Evolutionary conservation across 2,797 vertebrate genomes (phyloP).

Genomic region (Hirundo rustica): DNA sequence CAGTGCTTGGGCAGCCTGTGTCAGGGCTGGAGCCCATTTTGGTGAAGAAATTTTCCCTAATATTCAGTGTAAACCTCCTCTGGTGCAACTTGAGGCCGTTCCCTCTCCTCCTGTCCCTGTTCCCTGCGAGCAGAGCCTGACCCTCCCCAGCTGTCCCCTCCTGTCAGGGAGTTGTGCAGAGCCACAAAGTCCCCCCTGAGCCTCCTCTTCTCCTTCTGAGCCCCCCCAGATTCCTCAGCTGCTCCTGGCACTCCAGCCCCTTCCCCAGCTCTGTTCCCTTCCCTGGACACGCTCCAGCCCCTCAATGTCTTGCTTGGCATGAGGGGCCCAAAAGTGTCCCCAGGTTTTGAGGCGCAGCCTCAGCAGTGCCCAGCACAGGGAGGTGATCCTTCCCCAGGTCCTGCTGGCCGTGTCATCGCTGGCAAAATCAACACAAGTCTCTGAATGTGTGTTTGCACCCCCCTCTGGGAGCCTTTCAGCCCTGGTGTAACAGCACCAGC

Average conservation of each 20-base stretch:
- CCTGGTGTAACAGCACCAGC: neutral
- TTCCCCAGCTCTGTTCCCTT: neutral
- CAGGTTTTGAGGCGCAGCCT: neutral
- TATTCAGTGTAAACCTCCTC: neutral
- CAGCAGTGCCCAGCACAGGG: neutral
- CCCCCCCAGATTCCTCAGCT: neutral
- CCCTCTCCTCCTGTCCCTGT: neutral
- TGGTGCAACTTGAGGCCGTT: neutral
- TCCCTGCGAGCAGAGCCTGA: neutral
- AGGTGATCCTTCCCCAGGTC: neutral
- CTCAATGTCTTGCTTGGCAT: neutral
- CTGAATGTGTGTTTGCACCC: neutral
- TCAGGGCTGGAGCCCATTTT: neutral
- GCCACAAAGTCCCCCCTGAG: neutral
- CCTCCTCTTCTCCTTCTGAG: neutral
- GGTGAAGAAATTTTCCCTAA: neutral
- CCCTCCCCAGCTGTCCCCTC: neutral
- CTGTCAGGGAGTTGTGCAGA: neutral
- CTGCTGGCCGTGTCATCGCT: neutral
- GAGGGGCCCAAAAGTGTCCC: neutral
- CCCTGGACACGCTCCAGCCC: neutral
- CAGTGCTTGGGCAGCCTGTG: neutral
- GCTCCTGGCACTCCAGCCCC: fast-evolving
- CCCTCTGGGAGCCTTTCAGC: neutral
- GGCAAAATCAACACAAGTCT: neutral